Evolutionary conservation across 2,888 invertebrate genomes (phyloP).

Genomic region (Candidula unifasciata): DNA sequence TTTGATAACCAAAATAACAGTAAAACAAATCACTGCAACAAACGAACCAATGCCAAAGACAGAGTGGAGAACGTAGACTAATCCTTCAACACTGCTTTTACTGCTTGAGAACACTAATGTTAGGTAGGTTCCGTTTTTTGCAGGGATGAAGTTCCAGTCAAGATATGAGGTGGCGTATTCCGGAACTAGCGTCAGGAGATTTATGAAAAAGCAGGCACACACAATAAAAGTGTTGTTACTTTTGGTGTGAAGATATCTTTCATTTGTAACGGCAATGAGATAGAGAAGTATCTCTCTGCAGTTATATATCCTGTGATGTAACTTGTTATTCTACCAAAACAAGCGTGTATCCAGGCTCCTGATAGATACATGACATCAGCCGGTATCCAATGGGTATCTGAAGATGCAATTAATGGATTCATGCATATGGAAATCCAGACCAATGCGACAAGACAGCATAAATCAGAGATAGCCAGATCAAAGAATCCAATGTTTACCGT

Average conservation of each 20-base stretch:
- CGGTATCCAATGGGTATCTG: neutral
- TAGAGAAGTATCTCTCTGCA: conserved; percentile 23
- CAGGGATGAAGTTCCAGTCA: neutral
- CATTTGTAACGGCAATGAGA: conserved; percentile 21
- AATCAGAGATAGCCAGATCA: conserved; percentile 32
- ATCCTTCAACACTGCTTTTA: neutral
- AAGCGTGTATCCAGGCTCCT: neutral
- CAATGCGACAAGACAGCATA: neutral
- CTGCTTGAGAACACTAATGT: neutral
- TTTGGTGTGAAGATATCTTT: conserved; percentile 18
- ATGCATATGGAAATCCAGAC: conserved; percentile 7
- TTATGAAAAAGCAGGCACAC: neutral
- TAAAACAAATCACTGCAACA: neutral
- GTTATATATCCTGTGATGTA: conserved; percentile 37
- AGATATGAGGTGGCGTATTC: conserved; percentile 15
- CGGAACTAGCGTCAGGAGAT: neutral
- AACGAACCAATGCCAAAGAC: neutral
- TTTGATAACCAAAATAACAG: neutral
- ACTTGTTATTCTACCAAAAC: conserved; percentile 30
- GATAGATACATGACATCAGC: conserved; percentile 28
- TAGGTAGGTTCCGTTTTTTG: neutral
- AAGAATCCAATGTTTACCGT: conserved; percentile 35
- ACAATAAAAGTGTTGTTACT: neutral
- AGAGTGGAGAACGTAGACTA: conserved; percentile 2
- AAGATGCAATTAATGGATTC: neutral